A percentile compares a stretch with the other conserved stretches of the same genome.
Conservation (phyloP, 1,140 invertebrate genomes). For the Adelges cooleyi region DNA sequence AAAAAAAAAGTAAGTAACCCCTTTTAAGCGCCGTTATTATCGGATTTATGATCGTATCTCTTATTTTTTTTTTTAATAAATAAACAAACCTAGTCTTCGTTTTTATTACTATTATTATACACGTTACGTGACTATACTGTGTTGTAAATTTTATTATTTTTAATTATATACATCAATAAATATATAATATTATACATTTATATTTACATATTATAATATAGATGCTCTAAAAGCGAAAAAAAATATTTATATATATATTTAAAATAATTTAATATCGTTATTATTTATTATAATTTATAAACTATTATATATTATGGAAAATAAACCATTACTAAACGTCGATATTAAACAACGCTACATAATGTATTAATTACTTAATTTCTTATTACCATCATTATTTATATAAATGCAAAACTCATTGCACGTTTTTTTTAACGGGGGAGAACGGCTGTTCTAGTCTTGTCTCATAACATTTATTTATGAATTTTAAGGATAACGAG, state of each 20-base stretch:
- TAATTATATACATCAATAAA: too few relatives aligned
- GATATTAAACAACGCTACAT: conserved; percentile 6
- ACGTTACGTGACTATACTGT: background rate
- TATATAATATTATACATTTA: too few relatives aligned
- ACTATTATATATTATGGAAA: too few relatives aligned
- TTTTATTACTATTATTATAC: background rate
- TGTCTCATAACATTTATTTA: too few relatives aligned
- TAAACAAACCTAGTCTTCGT: background rate
- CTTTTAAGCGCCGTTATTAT: background rate
- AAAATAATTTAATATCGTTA: conserved; percentile 2
- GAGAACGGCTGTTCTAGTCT: too few relatives aligned
- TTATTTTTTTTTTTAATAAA: conserved; percentile 21
- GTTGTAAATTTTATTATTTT: conserved; percentile 6
- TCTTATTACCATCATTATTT: background rate
- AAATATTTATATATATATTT: conserved; percentile 6
- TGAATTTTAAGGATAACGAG: too few relatives aligned
- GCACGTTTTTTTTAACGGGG: too few relatives aligned
- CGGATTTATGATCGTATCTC: background rate
- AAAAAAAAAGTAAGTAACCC: background rate
- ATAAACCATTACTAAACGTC: background rate
- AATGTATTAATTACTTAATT: conserved; percentile 15
- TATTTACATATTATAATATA: conserved; percentile 7
- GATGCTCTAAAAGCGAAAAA: conserved; percentile 7
- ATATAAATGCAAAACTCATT: too few relatives aligned
- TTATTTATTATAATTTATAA: too few relatives aligned